Percentiles rank a stretch among this genome's conserved stretches.
phyloP scores from a whole-genome alignment of 2,113 vertebrate genomes.

The Mystacornis crossleyi region DNA sequence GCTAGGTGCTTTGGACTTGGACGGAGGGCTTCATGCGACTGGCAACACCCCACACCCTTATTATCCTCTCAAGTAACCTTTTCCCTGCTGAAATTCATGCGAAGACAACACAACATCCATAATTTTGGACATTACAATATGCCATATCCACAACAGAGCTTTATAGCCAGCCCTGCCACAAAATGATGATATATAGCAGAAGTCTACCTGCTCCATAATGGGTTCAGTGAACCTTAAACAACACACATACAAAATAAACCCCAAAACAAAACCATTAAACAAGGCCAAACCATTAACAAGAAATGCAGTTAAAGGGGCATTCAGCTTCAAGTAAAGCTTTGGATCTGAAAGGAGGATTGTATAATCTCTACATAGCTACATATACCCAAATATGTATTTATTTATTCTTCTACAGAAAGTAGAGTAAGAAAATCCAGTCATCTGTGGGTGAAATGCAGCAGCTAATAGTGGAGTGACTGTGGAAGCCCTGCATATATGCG shows the following conservation, averaged over 20 bases:
- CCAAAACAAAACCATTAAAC: background rate
- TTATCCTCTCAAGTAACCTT: background rate
- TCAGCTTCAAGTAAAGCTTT: background rate
- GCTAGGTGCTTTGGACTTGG: background rate
- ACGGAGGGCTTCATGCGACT: background rate
- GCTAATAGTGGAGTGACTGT: background rate
- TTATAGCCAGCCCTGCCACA: background rate
- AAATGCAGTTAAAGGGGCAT: background rate
- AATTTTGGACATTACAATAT: background rate
- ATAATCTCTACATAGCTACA: background rate
- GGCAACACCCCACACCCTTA: background rate
- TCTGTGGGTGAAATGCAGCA: background rate
- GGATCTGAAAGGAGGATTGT: background rate
- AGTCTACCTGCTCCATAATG: background rate
- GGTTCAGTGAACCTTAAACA: background rate
- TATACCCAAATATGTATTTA: background rate
- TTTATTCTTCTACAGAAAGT: background rate
- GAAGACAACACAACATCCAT: background rate
- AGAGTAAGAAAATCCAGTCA: background rate
- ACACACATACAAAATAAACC: background rate
- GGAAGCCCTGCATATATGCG: background rate
- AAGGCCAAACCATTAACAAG: background rate
- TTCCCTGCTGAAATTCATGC: background rate
- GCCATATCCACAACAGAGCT: background rate
- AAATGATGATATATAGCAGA: background rate